Evolutionary conservation across 2,113 vertebrate species (phyloP).

Genomic region (Oncorhynchus keta): DNA sequence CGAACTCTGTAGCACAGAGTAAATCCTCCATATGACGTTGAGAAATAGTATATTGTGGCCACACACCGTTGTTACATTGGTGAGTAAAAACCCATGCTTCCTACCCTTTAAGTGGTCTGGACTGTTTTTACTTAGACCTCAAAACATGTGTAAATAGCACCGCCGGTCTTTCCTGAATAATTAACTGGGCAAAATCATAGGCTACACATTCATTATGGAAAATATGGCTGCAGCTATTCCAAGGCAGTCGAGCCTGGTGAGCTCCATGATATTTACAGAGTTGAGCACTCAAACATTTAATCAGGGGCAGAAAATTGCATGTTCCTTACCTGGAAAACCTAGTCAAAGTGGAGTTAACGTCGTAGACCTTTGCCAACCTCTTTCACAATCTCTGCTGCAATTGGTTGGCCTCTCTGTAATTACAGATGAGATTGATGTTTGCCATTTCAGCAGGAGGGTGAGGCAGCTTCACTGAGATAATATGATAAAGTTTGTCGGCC

Average conservation of each 20-base stretch:
- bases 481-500: background rate
- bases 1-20: too few relatives aligned
- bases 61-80: too few relatives aligned
- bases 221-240: constrained; percentile 11
- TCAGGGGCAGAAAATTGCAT: constrained; percentile 56
- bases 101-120: background rate
- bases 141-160: constrained; percentile 18
- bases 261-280: constrained; percentile 28
- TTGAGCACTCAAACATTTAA: constrained; percentile 62
- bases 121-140: constrained; percentile 5
- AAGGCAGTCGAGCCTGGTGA: constrained; percentile 18
- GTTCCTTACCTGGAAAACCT: constrained; percentile 50
- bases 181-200: constrained; percentile 46
- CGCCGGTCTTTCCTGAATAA: constrained; percentile 39
- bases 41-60: too few relatives aligned
- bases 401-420: constrained; percentile 48
- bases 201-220: constrained; percentile 39
- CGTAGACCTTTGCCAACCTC: constrained; percentile 30
- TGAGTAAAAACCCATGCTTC: too few relatives aligned
- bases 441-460: constrained; percentile 21
- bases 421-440: constrained; percentile 53
- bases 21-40: too few relatives aligned
- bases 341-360: constrained; percentile 42
- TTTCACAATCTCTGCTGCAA: constrained; percentile 42
- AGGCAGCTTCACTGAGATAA: constrained; percentile 15